Percentiles rank a stretch among this genome's conserved stretches.
Evolutionary conservation across 2,888 invertebrate species (phyloP).

Genomic region (Eurytoma adleriae): DNA sequence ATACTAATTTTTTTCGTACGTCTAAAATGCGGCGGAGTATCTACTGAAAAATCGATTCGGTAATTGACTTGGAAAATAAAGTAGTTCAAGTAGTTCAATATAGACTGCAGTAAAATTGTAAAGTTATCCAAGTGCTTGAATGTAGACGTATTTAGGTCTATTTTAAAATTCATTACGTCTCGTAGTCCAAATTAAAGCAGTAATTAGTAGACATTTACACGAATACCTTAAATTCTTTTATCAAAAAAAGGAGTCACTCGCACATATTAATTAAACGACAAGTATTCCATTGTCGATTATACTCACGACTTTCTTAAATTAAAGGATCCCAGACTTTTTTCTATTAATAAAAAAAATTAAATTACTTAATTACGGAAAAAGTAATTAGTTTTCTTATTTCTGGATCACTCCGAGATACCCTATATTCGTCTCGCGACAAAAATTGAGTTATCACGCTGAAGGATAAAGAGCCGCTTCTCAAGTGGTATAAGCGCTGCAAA

Average conservation of each 20-base stretch:
- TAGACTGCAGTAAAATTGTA: constrained; percentile 33
- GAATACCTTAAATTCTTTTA: too few species aligned
- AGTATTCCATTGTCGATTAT: too few species aligned
- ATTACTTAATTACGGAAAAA: not conserved
- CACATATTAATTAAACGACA: too few species aligned
- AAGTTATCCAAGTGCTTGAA: constrained; percentile 5
- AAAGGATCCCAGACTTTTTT: too few species aligned
- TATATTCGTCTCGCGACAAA: too few species aligned
- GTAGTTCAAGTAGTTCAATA: constrained; percentile 12
- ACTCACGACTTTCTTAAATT: too few species aligned
- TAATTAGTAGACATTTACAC: constrained; percentile 19
- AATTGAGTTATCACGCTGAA: too few species aligned
- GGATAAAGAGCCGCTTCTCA: too few species aligned
- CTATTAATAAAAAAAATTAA: constrained; percentile 3
- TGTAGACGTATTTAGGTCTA: not conserved
- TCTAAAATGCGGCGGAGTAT: not conserved
- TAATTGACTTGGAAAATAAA: constrained; percentile 10
- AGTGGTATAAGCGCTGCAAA: too few species aligned
- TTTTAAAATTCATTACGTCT: not conserved
- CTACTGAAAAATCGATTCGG: constrained; percentile 31
- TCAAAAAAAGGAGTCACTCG: too few species aligned
- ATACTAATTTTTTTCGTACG: not conserved
- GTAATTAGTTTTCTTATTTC: not conserved
- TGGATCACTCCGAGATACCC: too few species aligned
- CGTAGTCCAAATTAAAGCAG: too few species aligned